These are phyloP conservation scores for Drosophila bocki DNA, from an alignment of 1,140 invertebrate species.

Conservation along the genomic window DNA sequence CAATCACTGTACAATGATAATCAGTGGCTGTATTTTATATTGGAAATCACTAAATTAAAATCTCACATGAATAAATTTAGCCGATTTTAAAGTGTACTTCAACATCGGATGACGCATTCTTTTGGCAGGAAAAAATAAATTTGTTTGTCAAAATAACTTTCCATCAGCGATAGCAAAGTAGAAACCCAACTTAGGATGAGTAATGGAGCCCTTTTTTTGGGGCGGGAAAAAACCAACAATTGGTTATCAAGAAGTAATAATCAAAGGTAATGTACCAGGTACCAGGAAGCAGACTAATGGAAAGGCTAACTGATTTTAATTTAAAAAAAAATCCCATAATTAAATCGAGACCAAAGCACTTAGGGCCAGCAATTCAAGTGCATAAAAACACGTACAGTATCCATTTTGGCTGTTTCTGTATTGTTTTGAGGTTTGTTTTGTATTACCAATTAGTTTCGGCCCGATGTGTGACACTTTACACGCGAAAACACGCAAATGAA, in stretches of 20 bases:
- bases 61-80: conserved; percentile 3
- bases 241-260: conserved; percentile 15
- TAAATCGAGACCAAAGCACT: conserved; percentile 25
- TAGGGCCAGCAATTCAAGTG: conserved; percentile 4
- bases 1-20: not conserved
- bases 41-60: conserved; percentile 18
- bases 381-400: conserved; percentile 1
- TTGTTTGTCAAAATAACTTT: conserved; percentile 3
- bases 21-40: not conserved
- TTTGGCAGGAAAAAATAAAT: not conserved
- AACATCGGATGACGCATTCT: not conserved
- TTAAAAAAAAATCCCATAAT: conserved; percentile 7
- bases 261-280: conserved; percentile 24
- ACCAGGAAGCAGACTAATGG: conserved; percentile 33
- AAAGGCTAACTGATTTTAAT: conserved; percentile 39
- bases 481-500: conserved; percentile 51
- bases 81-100: not conserved
- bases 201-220: conserved; percentile 6
- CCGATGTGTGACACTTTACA: conserved; percentile 63
- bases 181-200: not conserved
- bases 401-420: conserved; percentile 2
- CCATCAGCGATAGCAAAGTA: conserved; percentile 6
- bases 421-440: conserved; percentile 29
- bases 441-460: conserved; percentile 51
- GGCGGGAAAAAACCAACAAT: conserved; percentile 4